Evolutionary conservation across 2,113 vertebrate species (phyloP).

Genomic region (Bos taurus): ARS-UCD2.0 NC_037339.1:84808001-84808500

Average conservation of each 20-base stretch:
- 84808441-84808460: no score
- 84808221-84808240: background rate
- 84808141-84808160: background rate
- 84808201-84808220: background rate
- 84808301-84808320: background rate
- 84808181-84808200: background rate
- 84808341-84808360: background rate
- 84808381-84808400: background rate
- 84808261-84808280: background rate
- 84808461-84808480: background rate
- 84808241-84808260: background rate
- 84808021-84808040: background rate
- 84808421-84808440: background rate
- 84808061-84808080: background rate
- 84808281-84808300: background rate
- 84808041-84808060: background rate
- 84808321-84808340: background rate
- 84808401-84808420: rapidly evolving
- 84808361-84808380: background rate
- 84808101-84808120: rapidly evolving
- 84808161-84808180: background rate
- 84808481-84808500: rapidly evolving
- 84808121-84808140: no score
- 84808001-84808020: no score
- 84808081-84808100: rapidly evolving